A percentile compares a stretch with the other conserved stretches of the same genome.
phyloP scores from a whole-genome alignment of 2,888 invertebrate genomes.

The Unio delphinus region DNA sequence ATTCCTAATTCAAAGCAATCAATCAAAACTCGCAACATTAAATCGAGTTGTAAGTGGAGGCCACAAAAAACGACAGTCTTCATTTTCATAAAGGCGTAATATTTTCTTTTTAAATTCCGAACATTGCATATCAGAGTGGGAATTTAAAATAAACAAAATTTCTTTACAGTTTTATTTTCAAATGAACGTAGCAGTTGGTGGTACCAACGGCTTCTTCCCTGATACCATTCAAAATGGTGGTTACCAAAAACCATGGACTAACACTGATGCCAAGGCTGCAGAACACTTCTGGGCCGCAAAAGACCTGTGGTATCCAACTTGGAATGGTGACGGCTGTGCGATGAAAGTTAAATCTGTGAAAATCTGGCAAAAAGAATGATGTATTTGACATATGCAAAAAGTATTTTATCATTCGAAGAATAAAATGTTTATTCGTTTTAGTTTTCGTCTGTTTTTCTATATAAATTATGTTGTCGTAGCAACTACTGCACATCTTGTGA shows the following conservation, averaged over 20 bases:
- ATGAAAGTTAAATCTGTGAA: constrained; percentile 10
- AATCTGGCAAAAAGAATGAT: constrained; percentile 5
- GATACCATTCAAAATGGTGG: constrained; percentile 18
- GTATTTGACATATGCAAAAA: background rate
- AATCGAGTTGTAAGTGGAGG: no score
- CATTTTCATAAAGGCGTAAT: no score
- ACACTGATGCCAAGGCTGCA: constrained; percentile 19
- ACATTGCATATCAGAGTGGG: no score
- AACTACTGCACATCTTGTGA: no score
- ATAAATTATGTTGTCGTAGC: no score
- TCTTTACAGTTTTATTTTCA: constrained; percentile 28
- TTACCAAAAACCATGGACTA: constrained; percentile 25
- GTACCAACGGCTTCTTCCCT: constrained; percentile 33
- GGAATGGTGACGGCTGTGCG: constrained; percentile 26
- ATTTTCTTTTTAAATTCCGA: no score
- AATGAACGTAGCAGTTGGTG: constrained; percentile 34
- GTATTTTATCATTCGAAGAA: no score
- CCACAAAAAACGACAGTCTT: no score
- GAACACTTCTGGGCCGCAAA: constrained; percentile 24
- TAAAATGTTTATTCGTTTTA: no score
- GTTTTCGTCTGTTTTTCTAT: no score
- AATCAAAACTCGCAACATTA: no score
- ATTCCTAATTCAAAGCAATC: no score
- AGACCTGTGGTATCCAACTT: constrained; percentile 18
- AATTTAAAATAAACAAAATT: background rate